These are phyloP conservation scores for Dolichallabes microphthalmus DNA, from an alignment of 2,113 vertebrate species.

Conservation along the genomic window DNA sequence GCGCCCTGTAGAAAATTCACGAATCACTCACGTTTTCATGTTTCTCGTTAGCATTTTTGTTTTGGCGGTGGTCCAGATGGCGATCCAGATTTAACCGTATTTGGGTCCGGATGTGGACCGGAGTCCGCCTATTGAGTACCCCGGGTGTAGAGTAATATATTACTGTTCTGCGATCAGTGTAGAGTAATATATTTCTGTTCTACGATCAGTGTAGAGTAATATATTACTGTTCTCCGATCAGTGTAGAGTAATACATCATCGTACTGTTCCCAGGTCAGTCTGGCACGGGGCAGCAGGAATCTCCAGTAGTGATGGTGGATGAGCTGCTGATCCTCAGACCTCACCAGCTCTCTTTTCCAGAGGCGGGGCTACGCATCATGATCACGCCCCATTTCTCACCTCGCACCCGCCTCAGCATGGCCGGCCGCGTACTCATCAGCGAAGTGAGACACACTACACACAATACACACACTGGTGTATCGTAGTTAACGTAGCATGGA, in stretches of 20 bases:
- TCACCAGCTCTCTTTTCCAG: slow-evolving; percentile 76
- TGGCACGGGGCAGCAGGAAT: slow-evolving; percentile 56
- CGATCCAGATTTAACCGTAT: too few relatives aligned
- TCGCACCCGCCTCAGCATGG: slow-evolving; percentile 77
- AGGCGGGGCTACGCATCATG: slow-evolving; percentile 77
- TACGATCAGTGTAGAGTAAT: neutral
- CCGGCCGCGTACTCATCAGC: slow-evolving; percentile 76
- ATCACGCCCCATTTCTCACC: slow-evolving; percentile 79
- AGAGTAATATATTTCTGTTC: neutral
- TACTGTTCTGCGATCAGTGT: neutral
- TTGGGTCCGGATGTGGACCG: too few relatives aligned
- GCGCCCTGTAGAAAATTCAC: too few relatives aligned
- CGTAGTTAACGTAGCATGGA: neutral
- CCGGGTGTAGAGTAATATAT: neutral
- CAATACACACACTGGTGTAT: neutral
- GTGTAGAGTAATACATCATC: neutral
- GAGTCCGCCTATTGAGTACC: too few relatives aligned
- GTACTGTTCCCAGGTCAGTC: slow-evolving; percentile 57
- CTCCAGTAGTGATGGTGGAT: slow-evolving; percentile 76
- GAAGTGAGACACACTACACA: slow-evolving; percentile 63
- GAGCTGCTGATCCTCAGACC: slow-evolving; percentile 74
- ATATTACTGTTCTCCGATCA: neutral
- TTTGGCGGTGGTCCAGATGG: too few relatives aligned
- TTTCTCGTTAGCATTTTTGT: too few relatives aligned
- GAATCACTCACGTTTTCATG: too few relatives aligned